Evolutionary conservation across 2,888 invertebrate genomes (phyloP).

Genomic region (Phytoseiulus persimilis): DNA sequence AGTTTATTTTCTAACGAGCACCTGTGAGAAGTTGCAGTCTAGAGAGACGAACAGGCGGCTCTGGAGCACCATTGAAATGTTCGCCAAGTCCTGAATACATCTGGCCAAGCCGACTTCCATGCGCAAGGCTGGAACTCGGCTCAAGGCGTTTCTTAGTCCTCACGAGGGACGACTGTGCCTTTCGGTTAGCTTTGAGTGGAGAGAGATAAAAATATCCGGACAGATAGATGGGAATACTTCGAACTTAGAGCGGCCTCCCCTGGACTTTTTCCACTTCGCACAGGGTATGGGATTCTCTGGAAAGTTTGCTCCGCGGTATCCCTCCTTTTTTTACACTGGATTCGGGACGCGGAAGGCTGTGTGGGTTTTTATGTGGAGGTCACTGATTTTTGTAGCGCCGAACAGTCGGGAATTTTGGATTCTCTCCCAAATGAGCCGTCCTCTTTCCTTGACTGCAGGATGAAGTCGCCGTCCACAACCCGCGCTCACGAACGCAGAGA

Average conservation of each 20-base stretch:
- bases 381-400: not conserved
- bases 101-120: not conserved
- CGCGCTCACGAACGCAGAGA: no score
- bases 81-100: not conserved
- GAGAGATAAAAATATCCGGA: not conserved
- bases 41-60: not conserved
- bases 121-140: not conserved
- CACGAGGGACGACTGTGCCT: not conserved
- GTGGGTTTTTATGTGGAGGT: not conserved
- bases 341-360: not conserved
- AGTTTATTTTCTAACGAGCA: not conserved
- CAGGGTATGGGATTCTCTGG: not conserved
- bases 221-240: not conserved
- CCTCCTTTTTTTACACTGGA: not conserved
- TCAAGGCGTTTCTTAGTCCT: not conserved
- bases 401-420: not conserved
- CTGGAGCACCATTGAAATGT: not conserved
- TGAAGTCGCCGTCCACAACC: no score
- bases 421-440: not conserved
- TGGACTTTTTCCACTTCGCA: not conserved
- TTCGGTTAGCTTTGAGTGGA: not conserved
- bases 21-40: not conserved
- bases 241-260: not conserved
- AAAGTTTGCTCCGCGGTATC: not conserved
- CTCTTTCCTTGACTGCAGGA: not conserved